These are phyloP conservation scores for fruit fly (Drosophila melanogaster) DNA, from an alignment of 1,140 invertebrate species.

Conservation along the genomic window Release_6_plus_ISO1_MT NC_004354.4:4974501-4975000, in stretches of 20 bases:
- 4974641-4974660: constrained; percentile 67
- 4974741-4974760: neutral
- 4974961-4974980: constrained; percentile 9
- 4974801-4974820: constrained; percentile 23
- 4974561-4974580: constrained; percentile 70
- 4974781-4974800: constrained; percentile 81
- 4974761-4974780: constrained; percentile 74
- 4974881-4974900: constrained; percentile 1
- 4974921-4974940: constrained; percentile 2
- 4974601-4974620: constrained; percentile 55
- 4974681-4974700: constrained; percentile 78
- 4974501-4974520: constrained; percentile 13
- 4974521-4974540: constrained; percentile 1
- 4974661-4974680: constrained; percentile 81
- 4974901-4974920: neutral
- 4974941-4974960: constrained; percentile 7
- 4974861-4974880: constrained; percentile 11
- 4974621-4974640: constrained; percentile 2
- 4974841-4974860: constrained; percentile 23
- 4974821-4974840: constrained; percentile 49
- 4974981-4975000: constrained; percentile 26
- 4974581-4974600: constrained; percentile 82
- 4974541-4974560: constrained; percentile 67
- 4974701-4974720: constrained; percentile 37
- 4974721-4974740: no score